Conservation (phyloP, 1,140 invertebrate species). For the Hyles vespertilio region DNA sequence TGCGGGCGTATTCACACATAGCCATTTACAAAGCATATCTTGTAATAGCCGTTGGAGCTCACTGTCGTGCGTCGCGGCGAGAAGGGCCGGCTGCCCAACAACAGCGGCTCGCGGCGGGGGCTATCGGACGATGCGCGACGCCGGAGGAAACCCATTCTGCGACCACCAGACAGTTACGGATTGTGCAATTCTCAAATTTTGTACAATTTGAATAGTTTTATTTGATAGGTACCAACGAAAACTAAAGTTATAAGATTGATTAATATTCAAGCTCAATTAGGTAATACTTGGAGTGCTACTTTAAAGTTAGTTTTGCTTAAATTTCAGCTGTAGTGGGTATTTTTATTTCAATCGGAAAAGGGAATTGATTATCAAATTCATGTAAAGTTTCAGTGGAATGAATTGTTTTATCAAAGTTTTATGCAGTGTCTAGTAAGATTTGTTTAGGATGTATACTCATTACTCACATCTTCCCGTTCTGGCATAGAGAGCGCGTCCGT, state of each 20-base stretch:
- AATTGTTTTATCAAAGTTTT: too few species aligned
- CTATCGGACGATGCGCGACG: constrained; percentile 74
- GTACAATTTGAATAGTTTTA: too few species aligned
- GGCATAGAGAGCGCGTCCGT: constrained; percentile 74
- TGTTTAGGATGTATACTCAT: neutral
- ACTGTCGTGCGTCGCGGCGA: constrained; percentile 66
- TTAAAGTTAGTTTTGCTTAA: too few species aligned
- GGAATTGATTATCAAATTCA: too few species aligned
- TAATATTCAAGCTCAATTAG: too few species aligned
- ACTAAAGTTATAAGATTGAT: too few species aligned
- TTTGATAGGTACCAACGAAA: too few species aligned
- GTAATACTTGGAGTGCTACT: too few species aligned
- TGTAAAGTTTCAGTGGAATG: too few species aligned
- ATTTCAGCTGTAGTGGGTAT: too few species aligned
- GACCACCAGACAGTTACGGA: constrained; percentile 3
- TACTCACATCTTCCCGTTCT: constrained; percentile 75
- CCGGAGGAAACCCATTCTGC: constrained; percentile 71
- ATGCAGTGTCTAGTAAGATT: neutral
- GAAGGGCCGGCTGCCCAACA: constrained; percentile 50
- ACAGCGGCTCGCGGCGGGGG: constrained; percentile 66
- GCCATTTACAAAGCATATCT: constrained; percentile 77
- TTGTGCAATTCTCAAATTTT: too few species aligned
- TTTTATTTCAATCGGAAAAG: too few species aligned
- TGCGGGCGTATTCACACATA: constrained; percentile 56
- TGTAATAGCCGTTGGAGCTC: constrained; percentile 75